phyloP scores from a whole-genome alignment of 2,113 vertebrate genomes.

The Acrocephalus arundinaceus region DNA sequence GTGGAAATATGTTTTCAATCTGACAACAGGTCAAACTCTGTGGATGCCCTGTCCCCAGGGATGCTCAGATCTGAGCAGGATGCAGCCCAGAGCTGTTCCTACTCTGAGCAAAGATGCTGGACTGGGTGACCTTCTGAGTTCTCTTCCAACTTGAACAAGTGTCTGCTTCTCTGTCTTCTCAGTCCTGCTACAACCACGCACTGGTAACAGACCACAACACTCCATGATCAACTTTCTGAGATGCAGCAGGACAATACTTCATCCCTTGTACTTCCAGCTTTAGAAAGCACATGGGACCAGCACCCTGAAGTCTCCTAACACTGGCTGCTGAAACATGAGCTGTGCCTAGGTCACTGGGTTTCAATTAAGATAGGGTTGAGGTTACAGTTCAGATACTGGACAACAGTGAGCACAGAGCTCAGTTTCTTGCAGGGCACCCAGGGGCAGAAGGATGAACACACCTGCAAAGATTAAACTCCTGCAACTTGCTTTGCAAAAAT shows the following conservation, averaged over 20 bases:
- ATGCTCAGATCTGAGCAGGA: not conserved
- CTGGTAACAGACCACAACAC: not conserved
- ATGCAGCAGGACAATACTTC: not conserved
- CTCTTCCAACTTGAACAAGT: not conserved
- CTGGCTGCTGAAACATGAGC: not conserved
- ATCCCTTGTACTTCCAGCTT: not conserved
- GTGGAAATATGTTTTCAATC: not conserved
- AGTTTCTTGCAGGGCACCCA: not conserved
- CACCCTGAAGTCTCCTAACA: not conserved
- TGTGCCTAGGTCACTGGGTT: not conserved
- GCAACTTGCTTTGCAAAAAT: not conserved
- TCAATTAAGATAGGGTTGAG: not conserved
- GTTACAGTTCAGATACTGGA: not conserved
- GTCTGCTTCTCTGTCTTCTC: not conserved
- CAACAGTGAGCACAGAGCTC: rapidly evolving
- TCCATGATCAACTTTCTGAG: not conserved
- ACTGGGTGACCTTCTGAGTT: not conserved
- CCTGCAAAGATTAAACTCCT: not conserved
- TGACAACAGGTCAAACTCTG: not conserved
- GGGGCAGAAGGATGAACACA: not conserved
- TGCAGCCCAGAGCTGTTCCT: not conserved
- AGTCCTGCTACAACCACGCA: not conserved
- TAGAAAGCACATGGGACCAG: not conserved
- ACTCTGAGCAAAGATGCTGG: not conserved
- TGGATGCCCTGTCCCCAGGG: not conserved